Evolutionary conservation across 2,113 vertebrate genomes (phyloP), one percentile per base, ranked within the genome.

Genomic region (Haliaeetus leucogaster): DNA sequence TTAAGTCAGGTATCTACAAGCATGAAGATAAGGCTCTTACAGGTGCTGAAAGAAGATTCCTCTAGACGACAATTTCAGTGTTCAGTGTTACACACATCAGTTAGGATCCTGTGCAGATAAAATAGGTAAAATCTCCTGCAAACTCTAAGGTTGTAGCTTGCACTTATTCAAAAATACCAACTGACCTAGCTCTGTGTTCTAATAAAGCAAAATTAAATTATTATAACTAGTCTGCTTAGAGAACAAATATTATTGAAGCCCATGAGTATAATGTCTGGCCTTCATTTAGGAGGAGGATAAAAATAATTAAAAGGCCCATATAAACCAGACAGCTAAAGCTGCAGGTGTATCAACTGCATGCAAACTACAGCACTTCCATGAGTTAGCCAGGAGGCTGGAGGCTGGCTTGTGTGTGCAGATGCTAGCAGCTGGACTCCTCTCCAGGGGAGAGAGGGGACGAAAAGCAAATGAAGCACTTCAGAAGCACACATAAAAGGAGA

Each of bases 351-450:
- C 53, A 84, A 17, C 8, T 62, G 42, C 63, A 73, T 14, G 42
- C 3, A 62, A 66, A 74, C 17, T 47, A 32, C 16, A 68, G 40
- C 34, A 73, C 21, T 42, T 47, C 22, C 29, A 29, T 20, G 21
- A 73, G 3, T 22, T 45, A 65, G 11, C 25, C 27, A 40, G 40
- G 32, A 59, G 29, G 34, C 26, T 56, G 32, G 43, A 17, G 32
- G 17, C 30, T 71, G 52, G 11, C 14, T 48, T 56, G 5, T 29
- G 16, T 20, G 27, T 0, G 0, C 0, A 2, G 27, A n/a, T 86
- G 25, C 7, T 43, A 48, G 38, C 63, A 89, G 55, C 38, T 70
- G 63, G 63, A 81, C 16, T 56, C 30, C 10, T 90, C n/a, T 68
- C 43, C 27, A 36, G 30, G 10, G 47, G 7, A 61, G 11, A 20